Evolutionary conservation across 2,113 vertebrate genomes (phyloP), one percentile per base, ranked within the genome.

Genomic region (Lycocorax pyrrhopterus): DNA sequence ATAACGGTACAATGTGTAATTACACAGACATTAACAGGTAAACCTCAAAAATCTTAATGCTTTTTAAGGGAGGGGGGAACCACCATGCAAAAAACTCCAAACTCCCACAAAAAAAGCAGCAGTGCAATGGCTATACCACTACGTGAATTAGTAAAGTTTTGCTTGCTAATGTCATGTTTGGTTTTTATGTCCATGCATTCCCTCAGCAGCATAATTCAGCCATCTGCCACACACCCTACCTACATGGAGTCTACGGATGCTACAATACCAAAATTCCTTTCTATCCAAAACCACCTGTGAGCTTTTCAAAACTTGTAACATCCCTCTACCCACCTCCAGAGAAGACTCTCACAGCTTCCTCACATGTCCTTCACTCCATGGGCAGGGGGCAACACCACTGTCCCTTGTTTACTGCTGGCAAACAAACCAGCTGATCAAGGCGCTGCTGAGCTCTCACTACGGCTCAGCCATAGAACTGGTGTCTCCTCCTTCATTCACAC

Each of bases 331-430:
- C 29, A 16, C 7, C 9, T 37, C 32, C 60, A 60, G 7, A 69
- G 20, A 29, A 58, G 33, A 30, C 10, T 56, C 8, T 9, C 15
- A 13, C 35, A 35, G 62, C 5, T 30, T 30, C 37, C 51, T 20
- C 32, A 3, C 2, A 0, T 0, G 5, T 14, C 33, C 29, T 30
- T 35, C 10, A 23, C 0, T 1, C 7, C 29, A 14, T 2, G 44
- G n/a, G 37, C 4, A 29, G 7, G 4, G 18, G 18, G 5, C 23
- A 87, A 43, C 35, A 13, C 9, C 25, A 10, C 26, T 16, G 10
- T 3, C 20, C 29, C 47, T 26, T 4, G 15, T 4, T 39, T 17
- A 39, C 6, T 35, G 56, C 35, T 4, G 3, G 46, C 41, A 76
- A 76, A 39, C 11, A 35, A 41, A 29, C 12, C 55, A n/a, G 21